Conservation (phyloP, 2,113 vertebrate genomes). For the Brachypteracias leptosomus region DNA sequence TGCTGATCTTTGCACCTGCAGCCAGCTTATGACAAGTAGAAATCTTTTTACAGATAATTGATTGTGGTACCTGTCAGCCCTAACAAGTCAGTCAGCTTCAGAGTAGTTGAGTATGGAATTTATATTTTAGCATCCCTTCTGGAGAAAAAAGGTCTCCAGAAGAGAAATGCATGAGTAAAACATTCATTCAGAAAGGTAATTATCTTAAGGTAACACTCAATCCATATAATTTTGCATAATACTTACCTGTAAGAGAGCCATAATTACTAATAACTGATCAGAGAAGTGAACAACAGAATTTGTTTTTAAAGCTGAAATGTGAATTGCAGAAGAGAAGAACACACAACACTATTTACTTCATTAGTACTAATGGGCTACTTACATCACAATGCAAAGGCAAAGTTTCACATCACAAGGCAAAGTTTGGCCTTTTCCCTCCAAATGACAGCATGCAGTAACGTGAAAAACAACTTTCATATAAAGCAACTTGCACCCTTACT, state of each 20-base stretch:
- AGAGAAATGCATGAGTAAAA: neutral
- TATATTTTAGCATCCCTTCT: neutral
- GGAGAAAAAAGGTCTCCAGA: neutral
- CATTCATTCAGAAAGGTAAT: neutral
- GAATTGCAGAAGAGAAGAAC: neutral
- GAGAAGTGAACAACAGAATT: neutral
- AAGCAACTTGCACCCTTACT: neutral
- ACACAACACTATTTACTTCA: neutral
- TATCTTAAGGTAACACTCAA: neutral
- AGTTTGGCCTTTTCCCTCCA: neutral
- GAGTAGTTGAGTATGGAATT: neutral
- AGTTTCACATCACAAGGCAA: neutral
- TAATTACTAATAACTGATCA: neutral
- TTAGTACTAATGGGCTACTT: neutral
- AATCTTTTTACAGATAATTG: neutral
- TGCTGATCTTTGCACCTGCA: neutral
- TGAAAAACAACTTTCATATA: neutral
- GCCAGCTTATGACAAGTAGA: neutral
- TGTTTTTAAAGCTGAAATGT: neutral
- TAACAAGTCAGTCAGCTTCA: neutral
- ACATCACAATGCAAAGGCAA: neutral
- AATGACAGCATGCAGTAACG: neutral
- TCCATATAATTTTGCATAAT: neutral
- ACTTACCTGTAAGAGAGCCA: neutral
- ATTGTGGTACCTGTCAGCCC: neutral